Evolutionary conservation across 2,797 vertebrate genomes (phyloP).

Genomic region (Sciaenops ocellatus): DNA sequence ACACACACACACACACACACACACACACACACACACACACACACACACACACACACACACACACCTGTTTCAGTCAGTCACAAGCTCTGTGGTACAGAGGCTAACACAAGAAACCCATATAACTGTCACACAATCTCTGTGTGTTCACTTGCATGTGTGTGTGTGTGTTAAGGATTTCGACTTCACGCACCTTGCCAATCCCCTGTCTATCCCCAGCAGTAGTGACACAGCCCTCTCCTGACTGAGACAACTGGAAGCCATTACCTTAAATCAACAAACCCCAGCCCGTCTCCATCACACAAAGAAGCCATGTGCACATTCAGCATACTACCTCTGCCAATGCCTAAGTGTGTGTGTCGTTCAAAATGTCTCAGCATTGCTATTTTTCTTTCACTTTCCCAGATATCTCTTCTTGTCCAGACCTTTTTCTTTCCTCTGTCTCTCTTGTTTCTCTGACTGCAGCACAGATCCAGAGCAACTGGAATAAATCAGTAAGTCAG

Average conservation of each 20-base stretch:
- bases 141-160: neutral
- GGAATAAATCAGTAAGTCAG: constrained; percentile 35
- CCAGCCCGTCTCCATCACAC: constrained; percentile 50
- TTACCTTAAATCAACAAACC: constrained; percentile 75
- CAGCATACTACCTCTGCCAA: constrained; percentile 58
- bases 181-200: constrained; percentile 29
- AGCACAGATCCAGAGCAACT: constrained; percentile 31
- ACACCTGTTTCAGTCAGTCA: constrained; percentile 43
- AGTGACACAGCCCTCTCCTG: constrained; percentile 42
- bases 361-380: constrained; percentile 30
- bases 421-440: constrained; percentile 5
- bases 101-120: neutral
- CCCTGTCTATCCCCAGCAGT: constrained; percentile 19
- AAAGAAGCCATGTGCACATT: constrained; percentile 67
- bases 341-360: neutral
- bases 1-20: constrained; percentile 10
- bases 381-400: constrained; percentile 31
- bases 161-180: constrained; percentile 17
- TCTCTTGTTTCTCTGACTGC: constrained; percentile 18
- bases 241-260: constrained; percentile 64
- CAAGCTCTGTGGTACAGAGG: neutral
- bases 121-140: constrained; percentile 13
- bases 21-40: constrained; percentile 9
- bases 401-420: constrained; percentile 45
- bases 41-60: constrained; percentile 27